These are phyloP conservation scores for Sebastiscus albofasciatus DNA, from an alignment of 2,797 vertebrate species.

Conservation along the genomic window DNA sequence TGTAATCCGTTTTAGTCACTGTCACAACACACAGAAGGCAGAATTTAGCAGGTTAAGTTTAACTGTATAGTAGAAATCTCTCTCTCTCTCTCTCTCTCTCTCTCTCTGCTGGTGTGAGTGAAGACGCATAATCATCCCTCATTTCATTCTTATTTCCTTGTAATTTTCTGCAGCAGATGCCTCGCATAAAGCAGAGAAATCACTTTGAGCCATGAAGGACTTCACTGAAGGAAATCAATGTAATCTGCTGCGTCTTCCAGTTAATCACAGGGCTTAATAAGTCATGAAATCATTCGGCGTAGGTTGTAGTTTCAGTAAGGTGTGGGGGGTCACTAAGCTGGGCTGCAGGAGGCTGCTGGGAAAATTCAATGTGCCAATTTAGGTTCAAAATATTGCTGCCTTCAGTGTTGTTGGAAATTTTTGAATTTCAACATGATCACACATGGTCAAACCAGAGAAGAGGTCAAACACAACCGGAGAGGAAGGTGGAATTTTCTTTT, in stretches of 20 bases:
- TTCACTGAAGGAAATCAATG: conserved; percentile 64
- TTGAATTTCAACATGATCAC: not conserved
- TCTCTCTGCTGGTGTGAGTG: not conserved
- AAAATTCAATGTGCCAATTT: not conserved
- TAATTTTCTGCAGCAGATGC: conserved; percentile 55
- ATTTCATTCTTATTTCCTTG: conserved; percentile 32
- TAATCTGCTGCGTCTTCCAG: conserved; percentile 52
- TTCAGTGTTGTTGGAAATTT: not conserved
- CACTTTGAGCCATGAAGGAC: conserved; percentile 67
- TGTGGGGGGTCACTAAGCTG: conserved; percentile 2
- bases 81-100: not conserved
- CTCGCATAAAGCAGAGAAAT: conserved; percentile 45
- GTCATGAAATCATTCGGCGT: conserved; percentile 60
- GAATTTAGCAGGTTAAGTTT: not conserved
- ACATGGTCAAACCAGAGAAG: not conserved
- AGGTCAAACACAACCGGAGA: not conserved
- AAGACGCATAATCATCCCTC: not conserved
- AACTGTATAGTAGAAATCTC: not conserved
- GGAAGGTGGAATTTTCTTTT: not conserved
- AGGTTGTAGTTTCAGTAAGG: conserved; percentile 40
- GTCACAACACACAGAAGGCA: not conserved
- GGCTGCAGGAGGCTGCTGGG: not conserved
- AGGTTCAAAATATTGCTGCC: conserved; percentile 6
- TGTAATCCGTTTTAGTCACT: not conserved
- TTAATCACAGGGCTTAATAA: conserved; percentile 67